Base-by-base conservation (phyloP, 2,113 vertebrate species). In the Paralichthys olivaceus region DNA sequence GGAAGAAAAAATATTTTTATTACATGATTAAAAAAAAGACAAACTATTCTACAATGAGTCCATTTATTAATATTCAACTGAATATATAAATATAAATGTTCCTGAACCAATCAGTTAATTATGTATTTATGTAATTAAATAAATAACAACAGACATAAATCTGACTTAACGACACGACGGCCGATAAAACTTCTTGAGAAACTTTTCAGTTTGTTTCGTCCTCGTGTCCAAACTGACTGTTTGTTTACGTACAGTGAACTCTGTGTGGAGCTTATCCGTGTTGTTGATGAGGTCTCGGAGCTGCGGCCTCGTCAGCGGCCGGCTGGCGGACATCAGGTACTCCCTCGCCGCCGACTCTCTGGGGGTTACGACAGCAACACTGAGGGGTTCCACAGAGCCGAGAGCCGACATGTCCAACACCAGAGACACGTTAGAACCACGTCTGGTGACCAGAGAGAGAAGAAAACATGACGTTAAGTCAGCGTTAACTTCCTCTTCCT, bases 391-490 rank as follows among this genome's bases (percentile, higher is more conserved):
- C 40, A 97, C 92, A 0, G 87, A 94, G 64, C 96, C 96, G 76
- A 98, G 89, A 23, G 95, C 93, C 58, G 95, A 96, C 97, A 99
- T 98, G 88, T 99, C 98, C 94, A 99, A 58, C 14, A 97, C 97
- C 81, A 99, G 93, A 1, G 97, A 98, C 4, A 99, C 97, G 1
- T 99, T 99, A 29, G 97, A 99, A 37, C 98, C 97, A 60, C 98
- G 95, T 78, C 98, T 99, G 55, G 57, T 53, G 20, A 22, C 23
- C 11, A 1, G 17, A 19, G 45, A 3, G 14, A 45, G 43, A 45
- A 15, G 43, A 45, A 4, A 8, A 40, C 37, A 40, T 40, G 37
- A 37, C 2, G 32, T 34, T 9, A 34, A 34, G 32, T 34, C 32
- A 2, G 9, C 8, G 9, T 34, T 2, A 9, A 34, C 7, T 8